Evolutionary conservation across 2,797 vertebrate genomes (phyloP), one percentile per base, ranked within the genome.

Genomic region (Sylvia borin): DNA sequence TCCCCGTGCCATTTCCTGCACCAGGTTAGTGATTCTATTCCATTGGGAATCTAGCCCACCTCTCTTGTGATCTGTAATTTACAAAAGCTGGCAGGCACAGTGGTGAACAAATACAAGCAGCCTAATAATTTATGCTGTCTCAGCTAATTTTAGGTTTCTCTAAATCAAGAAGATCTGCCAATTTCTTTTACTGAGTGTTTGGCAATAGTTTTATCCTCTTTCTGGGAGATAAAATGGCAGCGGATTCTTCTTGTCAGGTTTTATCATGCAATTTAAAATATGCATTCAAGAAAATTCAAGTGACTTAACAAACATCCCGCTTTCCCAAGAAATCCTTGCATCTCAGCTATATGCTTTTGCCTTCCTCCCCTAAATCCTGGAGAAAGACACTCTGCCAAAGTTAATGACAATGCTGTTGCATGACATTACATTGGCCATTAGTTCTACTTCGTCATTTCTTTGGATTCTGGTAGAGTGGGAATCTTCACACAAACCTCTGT

Each of bases 401-500:
- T 42, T 62, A 94, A 77, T 62, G 43, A 65, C 53, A 90, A 48
- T 26, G 18, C 29, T 87, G 42, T 45, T 92, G 38, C n/a, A 58
- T 36, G 22, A 58, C 53, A 71, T 94, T 78, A 90, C 7, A 43
- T 51, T 85, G 55, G 19, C 21, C 88, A 83, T 84, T 91, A 58
- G 57, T 82, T 94, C 70, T 80, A 75, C 48, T 65, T 64, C 92
- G 85, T 92, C 40, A 84, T 57, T 64, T 94, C 73, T 89, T 88
- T 82, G 68, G 38, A 90, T 82, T 81, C 34, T 32, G 82, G 77
- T 48, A 76, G 67, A 89, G 26, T 93, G 17, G 36, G 32, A 97
- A 87, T 55, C 40, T 90, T 86, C 57, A 85, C 82, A 97, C 97
- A 53, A 97, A 99, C 99, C 99, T 99, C 98, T 98, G 97, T 99